phyloP scores from a whole-genome alignment of 2,797 vertebrate species.

The Scolopax bukidnonensis region DNA sequence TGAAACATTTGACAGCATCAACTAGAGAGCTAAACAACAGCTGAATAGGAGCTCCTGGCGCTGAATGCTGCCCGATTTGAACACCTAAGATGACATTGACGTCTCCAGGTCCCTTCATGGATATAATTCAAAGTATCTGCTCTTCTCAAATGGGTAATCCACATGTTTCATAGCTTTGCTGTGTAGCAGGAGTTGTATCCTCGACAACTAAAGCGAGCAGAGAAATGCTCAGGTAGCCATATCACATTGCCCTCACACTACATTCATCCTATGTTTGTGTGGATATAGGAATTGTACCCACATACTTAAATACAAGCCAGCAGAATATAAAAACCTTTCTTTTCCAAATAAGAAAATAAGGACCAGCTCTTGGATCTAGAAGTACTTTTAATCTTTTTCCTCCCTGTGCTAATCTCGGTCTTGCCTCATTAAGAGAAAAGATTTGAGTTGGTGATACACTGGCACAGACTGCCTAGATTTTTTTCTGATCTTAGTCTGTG shows the following conservation, averaged over 20 bases:
- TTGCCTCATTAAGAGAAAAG: neutral
- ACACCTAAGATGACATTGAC: neutral
- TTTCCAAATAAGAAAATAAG: neutral
- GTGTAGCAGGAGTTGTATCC: neutral
- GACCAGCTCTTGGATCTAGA: neutral
- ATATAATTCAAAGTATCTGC: neutral
- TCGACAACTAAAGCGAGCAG: neutral
- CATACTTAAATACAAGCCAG: too few relatives aligned
- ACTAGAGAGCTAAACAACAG: neutral
- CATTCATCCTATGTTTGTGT: neutral
- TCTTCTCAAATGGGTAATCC: neutral
- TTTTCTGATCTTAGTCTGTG: neutral
- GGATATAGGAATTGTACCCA: rapidly evolving
- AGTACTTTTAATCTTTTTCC: neutral
- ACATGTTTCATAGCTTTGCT: neutral
- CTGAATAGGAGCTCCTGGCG: neutral
- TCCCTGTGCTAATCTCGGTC: neutral
- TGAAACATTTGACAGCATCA: neutral
- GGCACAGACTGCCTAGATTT: neutral
- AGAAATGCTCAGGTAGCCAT: neutral
- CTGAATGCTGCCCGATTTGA: neutral
- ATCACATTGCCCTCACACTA: neutral
- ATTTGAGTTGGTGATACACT: neutral
- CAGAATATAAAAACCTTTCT: neutral
- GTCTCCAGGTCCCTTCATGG: neutral